Percentiles rank a stretch among this genome's conserved stretches.
These are phyloP conservation scores for Oasisia sp. DNA, from an alignment of 2,888 invertebrate species.

Conservation along the genomic window DNA sequence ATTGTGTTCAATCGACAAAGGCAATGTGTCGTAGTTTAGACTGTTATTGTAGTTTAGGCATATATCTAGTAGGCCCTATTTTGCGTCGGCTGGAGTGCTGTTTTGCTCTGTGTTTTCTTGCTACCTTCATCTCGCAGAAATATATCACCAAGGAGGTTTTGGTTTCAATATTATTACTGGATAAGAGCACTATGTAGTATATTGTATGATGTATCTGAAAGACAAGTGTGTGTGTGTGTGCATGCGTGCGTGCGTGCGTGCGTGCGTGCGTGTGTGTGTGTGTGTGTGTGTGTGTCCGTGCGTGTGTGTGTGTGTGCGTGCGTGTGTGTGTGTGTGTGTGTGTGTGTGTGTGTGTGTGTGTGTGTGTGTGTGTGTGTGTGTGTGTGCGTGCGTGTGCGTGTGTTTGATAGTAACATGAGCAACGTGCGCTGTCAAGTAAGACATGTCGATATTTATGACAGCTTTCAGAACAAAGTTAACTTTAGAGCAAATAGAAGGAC, in stretches of 20 bases:
- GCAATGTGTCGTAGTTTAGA: neutral
- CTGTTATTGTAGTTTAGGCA: neutral
- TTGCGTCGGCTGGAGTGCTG: neutral
- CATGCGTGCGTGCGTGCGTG: no score
- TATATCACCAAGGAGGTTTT: neutral
- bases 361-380: neutral
- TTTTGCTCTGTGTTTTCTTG: neutral
- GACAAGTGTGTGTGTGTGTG: neutral
- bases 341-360: neutral
- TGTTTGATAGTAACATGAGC: no score
- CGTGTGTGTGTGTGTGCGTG: no score
- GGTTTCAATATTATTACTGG: neutral
- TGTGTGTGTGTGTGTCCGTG: no score
- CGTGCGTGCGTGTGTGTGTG: no score
- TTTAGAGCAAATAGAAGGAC: neutral
- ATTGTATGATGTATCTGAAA: neutral
- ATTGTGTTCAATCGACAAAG: neutral
- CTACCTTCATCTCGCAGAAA: neutral
- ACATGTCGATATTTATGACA: neutral
- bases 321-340: no score
- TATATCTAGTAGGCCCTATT: neutral
- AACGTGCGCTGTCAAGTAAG: no score
- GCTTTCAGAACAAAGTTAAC: neutral
- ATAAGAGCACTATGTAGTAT: neutral
- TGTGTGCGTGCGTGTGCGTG: no score